phyloP scores from a whole-genome alignment of 2,888 invertebrate genomes.

The Lampropteryx suffumata region DNA sequence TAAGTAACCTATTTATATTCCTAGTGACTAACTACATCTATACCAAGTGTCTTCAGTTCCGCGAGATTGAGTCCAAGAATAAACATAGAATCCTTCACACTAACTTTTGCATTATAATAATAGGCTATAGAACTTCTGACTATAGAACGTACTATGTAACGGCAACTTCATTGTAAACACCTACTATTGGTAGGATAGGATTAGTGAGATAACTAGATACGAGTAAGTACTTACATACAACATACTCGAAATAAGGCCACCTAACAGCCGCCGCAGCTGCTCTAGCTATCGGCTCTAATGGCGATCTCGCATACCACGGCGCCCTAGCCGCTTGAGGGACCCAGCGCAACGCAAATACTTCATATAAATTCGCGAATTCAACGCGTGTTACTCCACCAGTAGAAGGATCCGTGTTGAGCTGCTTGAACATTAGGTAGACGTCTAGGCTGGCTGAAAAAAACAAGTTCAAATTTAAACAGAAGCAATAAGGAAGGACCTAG shows the following conservation, averaged over 20 bases:
- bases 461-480: neutral
- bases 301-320: conserved; percentile 85
- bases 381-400: conserved; percentile 86
- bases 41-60: too few species aligned
- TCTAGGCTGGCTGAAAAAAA: conserved; percentile 84
- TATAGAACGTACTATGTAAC: too few species aligned
- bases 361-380: conserved; percentile 86
- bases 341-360: conserved; percentile 89
- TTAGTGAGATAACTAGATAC: too few species aligned
- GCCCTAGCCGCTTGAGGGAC: conserved; percentile 86
- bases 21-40: too few species aligned
- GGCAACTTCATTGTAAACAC: too few species aligned
- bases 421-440: conserved; percentile 90
- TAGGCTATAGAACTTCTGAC: too few species aligned
- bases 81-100: too few species aligned
- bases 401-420: conserved; percentile 80
- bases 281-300: conserved; percentile 84
- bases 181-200: too few species aligned
- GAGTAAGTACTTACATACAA: conserved; percentile 82
- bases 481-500: neutral
- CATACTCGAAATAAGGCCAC: conserved; percentile 88
- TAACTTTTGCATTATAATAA: too few species aligned
- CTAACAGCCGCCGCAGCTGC: conserved; percentile 84
- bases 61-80: too few species aligned
- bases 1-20: too few species aligned